These are phyloP conservation scores for Apaloderma vittatum DNA, from an alignment of 2,113 vertebrate genomes.

Conservation along the genomic window DNA sequence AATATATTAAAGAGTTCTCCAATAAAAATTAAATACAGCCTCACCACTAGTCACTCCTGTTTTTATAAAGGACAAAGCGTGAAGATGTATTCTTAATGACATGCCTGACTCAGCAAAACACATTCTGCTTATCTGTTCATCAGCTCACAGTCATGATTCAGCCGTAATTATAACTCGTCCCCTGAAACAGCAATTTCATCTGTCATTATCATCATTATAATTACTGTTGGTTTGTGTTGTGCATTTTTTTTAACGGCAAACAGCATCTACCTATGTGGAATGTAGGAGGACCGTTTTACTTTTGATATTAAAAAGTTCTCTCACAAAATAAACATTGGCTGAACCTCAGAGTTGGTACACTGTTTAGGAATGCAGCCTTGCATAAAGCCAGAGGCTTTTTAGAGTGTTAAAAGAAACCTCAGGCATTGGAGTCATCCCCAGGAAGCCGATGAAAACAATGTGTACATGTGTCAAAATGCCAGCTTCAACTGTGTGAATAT, in stretches of 20 bases:
- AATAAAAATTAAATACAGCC: conserved; percentile 47
- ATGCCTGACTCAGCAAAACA: conserved; percentile 38
- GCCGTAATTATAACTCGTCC: conserved; percentile 18
- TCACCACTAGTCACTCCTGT: conserved; percentile 10
- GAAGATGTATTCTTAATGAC: conserved; percentile 20
- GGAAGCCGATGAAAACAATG: conserved; percentile 45
- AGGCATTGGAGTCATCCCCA: conserved; percentile 32
- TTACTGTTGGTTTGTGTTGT: background rate
- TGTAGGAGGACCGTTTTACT: conserved; percentile 68
- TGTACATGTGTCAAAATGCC: background rate
- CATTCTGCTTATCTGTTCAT: background rate
- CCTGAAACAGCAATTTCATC: background rate
- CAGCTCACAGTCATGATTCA: conserved; percentile 1
- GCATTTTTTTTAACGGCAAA: conserved; percentile 28
- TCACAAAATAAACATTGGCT: conserved; percentile 68
- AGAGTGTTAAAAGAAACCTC: conserved; percentile 62
- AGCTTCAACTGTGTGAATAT: background rate
- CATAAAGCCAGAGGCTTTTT: conserved; percentile 56
- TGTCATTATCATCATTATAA: background rate
- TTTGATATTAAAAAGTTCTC: conserved; percentile 73
- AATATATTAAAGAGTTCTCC: conserved; percentile 23
- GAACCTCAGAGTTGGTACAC: conserved; percentile 34
- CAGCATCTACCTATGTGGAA: conserved; percentile 71
- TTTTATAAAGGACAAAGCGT: conserved; percentile 50
- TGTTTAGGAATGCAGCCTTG: conserved; percentile 59